Evolutionary conservation across 2,113 vertebrate species (phyloP).

Genomic region (Platichthys flesus): DNA sequence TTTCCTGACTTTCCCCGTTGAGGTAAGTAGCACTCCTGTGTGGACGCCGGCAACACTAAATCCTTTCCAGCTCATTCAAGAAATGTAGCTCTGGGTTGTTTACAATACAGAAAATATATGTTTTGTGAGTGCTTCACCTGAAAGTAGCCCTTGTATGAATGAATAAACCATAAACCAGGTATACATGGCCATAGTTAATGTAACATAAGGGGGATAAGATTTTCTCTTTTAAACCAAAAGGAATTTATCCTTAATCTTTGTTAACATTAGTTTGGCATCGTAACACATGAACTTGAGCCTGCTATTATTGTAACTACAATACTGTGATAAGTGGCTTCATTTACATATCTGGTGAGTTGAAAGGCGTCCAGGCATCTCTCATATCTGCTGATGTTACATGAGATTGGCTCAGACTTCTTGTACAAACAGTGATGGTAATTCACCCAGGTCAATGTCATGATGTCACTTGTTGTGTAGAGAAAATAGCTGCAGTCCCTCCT

Average conservation of each 20-base stretch:
- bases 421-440: neutral
- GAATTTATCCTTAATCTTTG: no score
- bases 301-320: neutral
- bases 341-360: neutral
- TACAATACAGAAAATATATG: no score
- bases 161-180: neutral
- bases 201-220: no score
- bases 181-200: neutral
- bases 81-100: neutral
- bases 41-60: neutral
- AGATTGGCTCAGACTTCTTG: neutral
- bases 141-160: neutral
- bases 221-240: no score
- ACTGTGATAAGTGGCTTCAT: neutral
- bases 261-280: no score
- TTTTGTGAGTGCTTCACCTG: neutral
- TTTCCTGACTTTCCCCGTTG: constrained; percentile 93
- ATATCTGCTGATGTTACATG: neutral
- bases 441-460: neutral
- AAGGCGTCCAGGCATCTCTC: neutral
- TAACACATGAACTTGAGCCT: no score
- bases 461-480: neutral
- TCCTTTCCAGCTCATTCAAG: neutral
- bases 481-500: neutral
- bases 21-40: constrained; percentile 82